Conservation (phyloP, 2,888 invertebrate genomes). For the Synanthedon formicaeformis region DNA sequence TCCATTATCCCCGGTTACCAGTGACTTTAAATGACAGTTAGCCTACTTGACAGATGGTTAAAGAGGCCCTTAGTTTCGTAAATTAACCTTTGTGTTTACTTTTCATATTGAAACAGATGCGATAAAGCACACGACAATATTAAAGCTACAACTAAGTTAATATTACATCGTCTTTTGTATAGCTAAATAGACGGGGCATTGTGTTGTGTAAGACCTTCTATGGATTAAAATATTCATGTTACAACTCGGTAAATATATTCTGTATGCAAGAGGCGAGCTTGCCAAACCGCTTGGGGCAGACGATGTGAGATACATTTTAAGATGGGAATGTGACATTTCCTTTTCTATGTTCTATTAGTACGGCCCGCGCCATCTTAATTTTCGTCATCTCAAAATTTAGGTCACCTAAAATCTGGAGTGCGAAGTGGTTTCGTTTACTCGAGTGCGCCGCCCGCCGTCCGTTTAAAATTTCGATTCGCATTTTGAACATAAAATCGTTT, state of each 20-base stretch:
- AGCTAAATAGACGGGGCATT: not conserved
- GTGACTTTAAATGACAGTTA: no score
- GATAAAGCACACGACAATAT: no score
- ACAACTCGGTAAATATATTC: conserved; percentile 16
- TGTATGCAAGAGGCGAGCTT: conserved; percentile 14
- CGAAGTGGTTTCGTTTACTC: not conserved
- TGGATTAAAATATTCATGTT: conserved; percentile 22
- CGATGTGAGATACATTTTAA: conserved; percentile 11
- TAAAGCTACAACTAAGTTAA: no score
- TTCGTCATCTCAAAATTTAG: not conserved
- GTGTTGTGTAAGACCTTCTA: conserved; percentile 4
- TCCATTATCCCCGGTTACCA: no score
- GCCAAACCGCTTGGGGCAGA: conserved; percentile 2
- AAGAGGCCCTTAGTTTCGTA: no score
- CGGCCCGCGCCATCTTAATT: not conserved
- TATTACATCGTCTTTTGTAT: not conserved
- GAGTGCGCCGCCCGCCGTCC: not conserved
- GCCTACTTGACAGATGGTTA: no score
- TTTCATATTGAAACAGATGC: no score
- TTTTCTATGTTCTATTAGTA: not conserved
- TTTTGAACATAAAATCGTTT: no score
- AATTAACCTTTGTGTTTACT: no score
- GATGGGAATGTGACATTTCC: conserved; percentile 3
- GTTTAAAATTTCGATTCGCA: no score
- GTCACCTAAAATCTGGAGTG: not conserved